Evolutionary conservation across 2,888 invertebrate species (phyloP).

Genomic region (Pachycephus smyrnensis): DNA sequence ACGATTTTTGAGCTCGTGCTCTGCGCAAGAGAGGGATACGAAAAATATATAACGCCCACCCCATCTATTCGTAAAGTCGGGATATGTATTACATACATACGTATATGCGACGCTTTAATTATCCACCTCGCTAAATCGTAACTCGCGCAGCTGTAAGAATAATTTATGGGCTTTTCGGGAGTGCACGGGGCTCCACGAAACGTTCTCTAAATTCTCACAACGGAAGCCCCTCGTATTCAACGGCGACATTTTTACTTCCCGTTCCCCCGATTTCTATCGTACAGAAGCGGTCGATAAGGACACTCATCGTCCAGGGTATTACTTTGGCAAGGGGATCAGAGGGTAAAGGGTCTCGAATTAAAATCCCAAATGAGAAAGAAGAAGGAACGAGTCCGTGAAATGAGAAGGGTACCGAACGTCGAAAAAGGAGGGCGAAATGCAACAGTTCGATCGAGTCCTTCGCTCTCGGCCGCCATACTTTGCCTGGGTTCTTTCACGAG

Average conservation of each 20-base stretch:
- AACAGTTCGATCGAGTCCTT: background rate
- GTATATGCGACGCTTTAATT: background rate
- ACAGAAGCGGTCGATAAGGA: background rate
- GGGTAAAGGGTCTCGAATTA: constrained; percentile 1
- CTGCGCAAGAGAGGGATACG: background rate
- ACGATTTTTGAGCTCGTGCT: background rate
- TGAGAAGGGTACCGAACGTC: background rate
- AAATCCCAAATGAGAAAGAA: constrained; percentile 1
- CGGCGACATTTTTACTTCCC: background rate
- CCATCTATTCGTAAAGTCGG: too few species aligned
- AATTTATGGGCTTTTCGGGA: background rate
- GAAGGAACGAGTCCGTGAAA: background rate
- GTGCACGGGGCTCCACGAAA: background rate
- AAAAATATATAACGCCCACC: background rate
- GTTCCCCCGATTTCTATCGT: background rate
- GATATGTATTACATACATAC: background rate
- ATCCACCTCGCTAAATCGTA: background rate
- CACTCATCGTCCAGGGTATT: background rate
- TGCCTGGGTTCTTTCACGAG: background rate
- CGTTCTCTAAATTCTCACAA: background rate
- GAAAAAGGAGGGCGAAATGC: background rate
- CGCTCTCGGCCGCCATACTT: background rate
- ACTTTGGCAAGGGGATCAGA: background rate
- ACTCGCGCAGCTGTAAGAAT: background rate
- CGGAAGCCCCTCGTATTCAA: background rate